Evolutionary conservation across 2,113 vertebrate genomes (phyloP).

Genomic region (Bubo bubo): DNA sequence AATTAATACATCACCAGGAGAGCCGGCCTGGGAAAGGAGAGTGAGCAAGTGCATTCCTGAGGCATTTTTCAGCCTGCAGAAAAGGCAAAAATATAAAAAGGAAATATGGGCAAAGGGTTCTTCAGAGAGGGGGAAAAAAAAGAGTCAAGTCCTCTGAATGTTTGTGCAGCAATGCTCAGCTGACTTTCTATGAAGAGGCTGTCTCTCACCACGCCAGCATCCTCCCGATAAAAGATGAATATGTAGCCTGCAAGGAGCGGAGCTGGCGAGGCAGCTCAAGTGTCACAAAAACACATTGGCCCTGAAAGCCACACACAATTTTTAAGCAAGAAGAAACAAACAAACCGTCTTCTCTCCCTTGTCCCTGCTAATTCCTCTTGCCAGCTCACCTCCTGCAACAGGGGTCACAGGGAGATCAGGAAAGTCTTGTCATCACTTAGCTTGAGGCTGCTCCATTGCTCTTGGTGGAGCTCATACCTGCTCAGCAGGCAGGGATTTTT

Average conservation of each 20-base stretch:
- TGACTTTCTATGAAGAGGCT: not conserved
- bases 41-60: constrained; percentile 48
- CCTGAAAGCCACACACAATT: not conserved
- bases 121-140: not conserved
- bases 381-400: not conserved
- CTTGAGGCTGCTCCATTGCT: fast-evolving
- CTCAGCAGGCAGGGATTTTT: not conserved
- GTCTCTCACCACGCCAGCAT: not conserved
- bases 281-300: not conserved
- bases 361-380: not conserved
- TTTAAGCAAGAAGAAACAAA: not conserved
- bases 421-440: not conserved
- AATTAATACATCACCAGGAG: constrained; percentile 64
- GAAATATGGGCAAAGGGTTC: not conserved
- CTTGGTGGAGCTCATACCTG: not conserved
- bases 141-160: not conserved
- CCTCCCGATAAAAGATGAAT: not conserved
- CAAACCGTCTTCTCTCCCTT: not conserved
- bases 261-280: fast-evolving
- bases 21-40: not conserved
- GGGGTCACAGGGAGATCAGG: not conserved
- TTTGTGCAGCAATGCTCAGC: not conserved
- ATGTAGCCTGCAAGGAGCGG: not conserved
- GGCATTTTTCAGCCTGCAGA: constrained; percentile 8
- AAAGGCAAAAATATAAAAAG: not conserved